Conservation (phyloP, 2,888 invertebrate species). For the Scrobipalpa costella region DNA sequence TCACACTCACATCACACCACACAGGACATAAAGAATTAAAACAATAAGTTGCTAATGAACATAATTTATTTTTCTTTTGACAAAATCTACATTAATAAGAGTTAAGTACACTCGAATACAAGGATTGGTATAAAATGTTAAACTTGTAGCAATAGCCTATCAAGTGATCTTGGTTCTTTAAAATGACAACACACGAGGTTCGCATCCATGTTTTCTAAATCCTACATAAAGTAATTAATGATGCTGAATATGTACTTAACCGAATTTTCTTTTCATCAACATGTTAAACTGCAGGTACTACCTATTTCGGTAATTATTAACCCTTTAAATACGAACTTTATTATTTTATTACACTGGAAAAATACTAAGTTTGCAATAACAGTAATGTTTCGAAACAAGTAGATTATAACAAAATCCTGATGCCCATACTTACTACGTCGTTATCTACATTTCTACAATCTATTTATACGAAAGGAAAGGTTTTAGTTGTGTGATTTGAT, state of each 20-base stretch:
- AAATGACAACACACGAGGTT: slow-evolving; percentile 65
- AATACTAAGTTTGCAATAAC: slow-evolving; percentile 19
- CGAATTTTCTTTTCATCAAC: slow-evolving; percentile 11
- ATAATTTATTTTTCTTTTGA: slow-evolving; percentile 77
- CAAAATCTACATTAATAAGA: slow-evolving; percentile 78
- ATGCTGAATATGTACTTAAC: slow-evolving; percentile 15
- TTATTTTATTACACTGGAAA: slow-evolving; percentile 13
- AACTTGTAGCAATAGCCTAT: slow-evolving; percentile 74
- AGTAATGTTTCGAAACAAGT: slow-evolving; percentile 10
- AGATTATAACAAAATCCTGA: slow-evolving; percentile 17
- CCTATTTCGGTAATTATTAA: slow-evolving; percentile 17
- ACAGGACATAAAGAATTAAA: slow-evolving; percentile 39
- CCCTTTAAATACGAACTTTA: slow-evolving; percentile 18
- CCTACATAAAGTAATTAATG: slow-evolving; percentile 23
- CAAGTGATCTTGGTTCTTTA: slow-evolving; percentile 75
- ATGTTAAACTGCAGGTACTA: slow-evolving; percentile 20
- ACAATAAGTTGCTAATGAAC: slow-evolving; percentile 70
- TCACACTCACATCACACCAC: slow-evolving; percentile 13
- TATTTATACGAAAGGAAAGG: slow-evolving; percentile 52
- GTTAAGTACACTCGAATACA: slow-evolving; percentile 80
- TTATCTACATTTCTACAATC: slow-evolving; percentile 78
- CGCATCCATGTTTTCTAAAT: slow-evolving; percentile 43
- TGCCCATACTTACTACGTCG: slow-evolving; percentile 56
- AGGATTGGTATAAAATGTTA: slow-evolving; percentile 80
- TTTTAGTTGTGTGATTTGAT: slow-evolving; percentile 49